phyloP scores from a whole-genome alignment of 2,888 invertebrate species.

The Dichetophora obliterata region DNA sequence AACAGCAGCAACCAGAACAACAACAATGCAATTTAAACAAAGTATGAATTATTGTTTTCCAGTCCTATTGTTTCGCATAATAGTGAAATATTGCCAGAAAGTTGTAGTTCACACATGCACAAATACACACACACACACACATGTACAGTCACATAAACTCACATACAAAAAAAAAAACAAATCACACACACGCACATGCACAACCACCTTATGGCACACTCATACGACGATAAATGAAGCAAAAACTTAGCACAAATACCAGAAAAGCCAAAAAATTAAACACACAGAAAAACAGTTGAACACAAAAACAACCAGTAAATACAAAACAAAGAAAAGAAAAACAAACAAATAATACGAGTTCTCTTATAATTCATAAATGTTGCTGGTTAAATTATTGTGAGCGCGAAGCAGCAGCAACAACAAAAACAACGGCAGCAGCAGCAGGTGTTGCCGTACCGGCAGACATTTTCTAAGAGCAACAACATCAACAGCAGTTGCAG shows the following conservation, averaged over 20 bases:
- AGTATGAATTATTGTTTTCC: conserved; percentile 36
- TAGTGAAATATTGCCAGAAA: conserved; percentile 33
- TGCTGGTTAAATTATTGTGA: conserved; percentile 10
- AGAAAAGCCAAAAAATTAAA: background rate
- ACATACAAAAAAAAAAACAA: background rate
- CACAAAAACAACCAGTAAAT: background rate
- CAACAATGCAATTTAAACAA: conserved; percentile 27
- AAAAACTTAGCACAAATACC: background rate
- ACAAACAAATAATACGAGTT: background rate
- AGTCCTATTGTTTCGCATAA: conserved; percentile 33
- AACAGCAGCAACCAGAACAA: background rate
- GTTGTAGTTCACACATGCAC: conserved; percentile 4
- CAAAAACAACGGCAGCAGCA: background rate
- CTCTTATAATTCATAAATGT: conserved; percentile 26
- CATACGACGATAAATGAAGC: background rate
- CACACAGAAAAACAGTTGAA: no score
- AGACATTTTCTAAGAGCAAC: background rate
- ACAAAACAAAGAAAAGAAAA: conserved; percentile 7
- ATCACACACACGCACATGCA: background rate
- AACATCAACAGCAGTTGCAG: background rate
- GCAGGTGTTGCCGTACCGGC: conserved; percentile 5
- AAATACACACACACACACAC: background rate
- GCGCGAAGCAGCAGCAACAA: background rate
- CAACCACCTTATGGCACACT: background rate
- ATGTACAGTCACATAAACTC: background rate